Evolutionary conservation across 2,113 vertebrate genomes (phyloP).

Genomic region (Sylvietta virens): DNA sequence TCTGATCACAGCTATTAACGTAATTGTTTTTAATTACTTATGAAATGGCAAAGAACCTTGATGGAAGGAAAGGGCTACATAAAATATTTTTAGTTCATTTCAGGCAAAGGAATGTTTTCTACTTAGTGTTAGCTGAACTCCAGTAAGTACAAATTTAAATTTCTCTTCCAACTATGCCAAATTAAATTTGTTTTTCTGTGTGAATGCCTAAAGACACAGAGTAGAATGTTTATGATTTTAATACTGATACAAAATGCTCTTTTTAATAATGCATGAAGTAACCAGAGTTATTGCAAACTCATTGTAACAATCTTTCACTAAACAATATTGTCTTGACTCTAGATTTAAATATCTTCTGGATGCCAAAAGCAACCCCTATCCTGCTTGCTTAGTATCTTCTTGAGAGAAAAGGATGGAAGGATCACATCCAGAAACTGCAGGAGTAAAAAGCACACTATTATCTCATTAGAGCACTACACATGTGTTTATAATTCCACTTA

Average conservation of each 20-base stretch:
- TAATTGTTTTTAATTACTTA: not conserved
- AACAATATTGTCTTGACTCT: not conserved
- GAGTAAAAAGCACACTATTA: not conserved
- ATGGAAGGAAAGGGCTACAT: not conserved
- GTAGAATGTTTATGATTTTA: not conserved
- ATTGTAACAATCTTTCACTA: not conserved
- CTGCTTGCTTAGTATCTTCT: not conserved
- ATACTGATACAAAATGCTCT: not conserved
- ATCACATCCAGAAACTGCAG: not conserved
- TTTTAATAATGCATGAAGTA: conserved; percentile 39
- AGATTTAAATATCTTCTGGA: not conserved
- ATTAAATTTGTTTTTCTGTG: not conserved
- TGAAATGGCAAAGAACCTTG: not conserved
- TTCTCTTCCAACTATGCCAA: not conserved
- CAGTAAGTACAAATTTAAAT: not conserved
- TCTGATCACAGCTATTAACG: not conserved
- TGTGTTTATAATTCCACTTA: not conserved
- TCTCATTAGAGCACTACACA: not conserved
- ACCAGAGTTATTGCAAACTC: not conserved
- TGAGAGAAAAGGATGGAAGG: not conserved
- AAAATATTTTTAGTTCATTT: not conserved
- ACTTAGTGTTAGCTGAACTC: not conserved
- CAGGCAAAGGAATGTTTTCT: not conserved
- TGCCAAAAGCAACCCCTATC: not conserved
- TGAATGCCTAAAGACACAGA: not conserved